phyloP scores from a whole-genome alignment of 2,113 vertebrate species.

The Zosterops hypoxanthus region DNA sequence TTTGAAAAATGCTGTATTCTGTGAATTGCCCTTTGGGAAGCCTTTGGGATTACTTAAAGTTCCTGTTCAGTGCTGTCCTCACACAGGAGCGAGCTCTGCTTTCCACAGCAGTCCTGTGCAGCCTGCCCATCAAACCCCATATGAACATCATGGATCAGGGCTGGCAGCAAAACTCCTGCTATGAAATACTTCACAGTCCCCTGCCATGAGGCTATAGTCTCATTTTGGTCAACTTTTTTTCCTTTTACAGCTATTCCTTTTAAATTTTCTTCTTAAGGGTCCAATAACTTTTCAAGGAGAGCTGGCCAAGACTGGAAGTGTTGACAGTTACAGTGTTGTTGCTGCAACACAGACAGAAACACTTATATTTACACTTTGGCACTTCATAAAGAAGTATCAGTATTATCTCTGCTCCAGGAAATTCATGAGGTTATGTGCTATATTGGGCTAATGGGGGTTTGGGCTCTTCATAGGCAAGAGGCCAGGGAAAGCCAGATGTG shows the following conservation, averaged over 20 bases:
- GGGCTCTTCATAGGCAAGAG: neutral
- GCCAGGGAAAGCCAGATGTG: neutral
- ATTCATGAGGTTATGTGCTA: neutral
- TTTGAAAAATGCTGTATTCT: neutral
- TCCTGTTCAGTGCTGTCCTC: neutral
- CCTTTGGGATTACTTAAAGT: neutral
- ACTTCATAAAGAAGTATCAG: neutral
- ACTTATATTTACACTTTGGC: neutral
- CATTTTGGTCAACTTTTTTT: neutral
- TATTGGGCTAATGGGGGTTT: neutral
- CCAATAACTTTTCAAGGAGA: neutral
- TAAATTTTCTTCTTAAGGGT: neutral
- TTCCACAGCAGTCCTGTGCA: neutral
- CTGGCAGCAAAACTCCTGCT: neutral
- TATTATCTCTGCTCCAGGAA: neutral
- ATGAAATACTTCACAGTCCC: neutral
- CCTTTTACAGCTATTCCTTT: neutral
- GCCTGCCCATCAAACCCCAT: neutral
- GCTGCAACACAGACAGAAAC: neutral
- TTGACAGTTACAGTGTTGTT: neutral
- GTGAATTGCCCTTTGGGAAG: neutral
- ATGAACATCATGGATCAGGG: neutral
- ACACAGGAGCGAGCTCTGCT: neutral
- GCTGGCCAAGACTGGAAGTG: neutral
- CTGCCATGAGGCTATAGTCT: neutral